These are phyloP conservation scores for Jordanella pulchra DNA, from an alignment of 2,797 vertebrate species.

Conservation along the genomic window DNA sequence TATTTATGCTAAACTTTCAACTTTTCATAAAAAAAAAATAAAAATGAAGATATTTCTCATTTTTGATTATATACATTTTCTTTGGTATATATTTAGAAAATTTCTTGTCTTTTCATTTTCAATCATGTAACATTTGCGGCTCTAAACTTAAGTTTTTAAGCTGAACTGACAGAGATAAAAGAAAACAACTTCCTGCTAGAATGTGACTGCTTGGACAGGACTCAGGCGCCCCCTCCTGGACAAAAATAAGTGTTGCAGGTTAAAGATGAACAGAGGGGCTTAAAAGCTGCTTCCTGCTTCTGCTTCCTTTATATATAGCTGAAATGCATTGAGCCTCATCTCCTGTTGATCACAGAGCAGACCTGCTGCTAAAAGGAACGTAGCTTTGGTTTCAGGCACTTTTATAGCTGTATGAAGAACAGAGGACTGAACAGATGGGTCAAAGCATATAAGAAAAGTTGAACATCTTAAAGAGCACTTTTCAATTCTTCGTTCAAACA, in stretches of 20 bases:
- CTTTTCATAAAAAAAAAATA: too few species aligned
- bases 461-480: neutral
- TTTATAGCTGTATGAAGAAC: neutral
- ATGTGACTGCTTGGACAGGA: neutral
- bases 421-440: neutral
- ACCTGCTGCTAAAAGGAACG: neutral
- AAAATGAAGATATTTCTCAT: too few species aligned
- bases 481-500: neutral
- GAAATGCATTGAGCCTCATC: neutral
- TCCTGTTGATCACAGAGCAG: neutral
- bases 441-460: neutral
- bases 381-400: neutral
- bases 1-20: too few species aligned
- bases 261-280: neutral
- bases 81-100: too few species aligned
- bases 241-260: constrained; percentile 17
- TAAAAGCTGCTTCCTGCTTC: neutral
- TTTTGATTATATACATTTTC: too few species aligned
- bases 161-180: neutral
- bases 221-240: constrained; percentile 47
- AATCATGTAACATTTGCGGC: neutral
- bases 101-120: too few species aligned
- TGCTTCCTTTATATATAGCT: neutral
- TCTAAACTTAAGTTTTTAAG: neutral
- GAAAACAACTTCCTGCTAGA: neutral